Evolutionary conservation across 2,113 vertebrate species (phyloP).

Genomic region (Semnornis frantzii): DNA sequence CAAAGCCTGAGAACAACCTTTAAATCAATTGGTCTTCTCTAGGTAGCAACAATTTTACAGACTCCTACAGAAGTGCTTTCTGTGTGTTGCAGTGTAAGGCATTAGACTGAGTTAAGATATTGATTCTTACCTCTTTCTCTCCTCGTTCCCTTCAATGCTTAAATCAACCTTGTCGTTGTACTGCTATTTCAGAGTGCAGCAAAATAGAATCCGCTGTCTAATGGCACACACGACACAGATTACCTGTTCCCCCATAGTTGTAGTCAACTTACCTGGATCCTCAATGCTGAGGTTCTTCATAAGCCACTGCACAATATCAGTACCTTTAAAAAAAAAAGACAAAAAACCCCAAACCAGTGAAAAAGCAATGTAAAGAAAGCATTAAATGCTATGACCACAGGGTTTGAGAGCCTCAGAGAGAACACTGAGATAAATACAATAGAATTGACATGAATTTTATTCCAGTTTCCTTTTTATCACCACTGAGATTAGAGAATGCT

Average conservation of each 20-base stretch:
- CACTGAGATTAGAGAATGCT: background rate
- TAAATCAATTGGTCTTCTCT: background rate
- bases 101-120: background rate
- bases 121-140: background rate
- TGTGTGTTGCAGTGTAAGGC: background rate
- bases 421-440: background rate
- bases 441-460: background rate
- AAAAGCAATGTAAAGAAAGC: slow-evolving; percentile 17
- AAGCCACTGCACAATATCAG: slow-evolving; percentile 95
- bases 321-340: slow-evolving; percentile 78
- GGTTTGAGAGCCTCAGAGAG: background rate
- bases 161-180: background rate
- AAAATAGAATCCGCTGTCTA: background rate
- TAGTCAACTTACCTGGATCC: slow-evolving; percentile 85
- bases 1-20: background rate
- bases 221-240: background rate
- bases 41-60: background rate
- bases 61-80: background rate
- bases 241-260: background rate
- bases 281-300: slow-evolving; percentile 93
- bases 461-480: background rate
- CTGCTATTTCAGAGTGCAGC: background rate
- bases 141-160: background rate
- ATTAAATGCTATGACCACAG: background rate
- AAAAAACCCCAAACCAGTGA: slow-evolving; percentile 32